These are phyloP conservation scores for Drosophila hamatofila DNA, from an alignment of 2,888 invertebrate genomes.

Conservation along the genomic window DNA sequence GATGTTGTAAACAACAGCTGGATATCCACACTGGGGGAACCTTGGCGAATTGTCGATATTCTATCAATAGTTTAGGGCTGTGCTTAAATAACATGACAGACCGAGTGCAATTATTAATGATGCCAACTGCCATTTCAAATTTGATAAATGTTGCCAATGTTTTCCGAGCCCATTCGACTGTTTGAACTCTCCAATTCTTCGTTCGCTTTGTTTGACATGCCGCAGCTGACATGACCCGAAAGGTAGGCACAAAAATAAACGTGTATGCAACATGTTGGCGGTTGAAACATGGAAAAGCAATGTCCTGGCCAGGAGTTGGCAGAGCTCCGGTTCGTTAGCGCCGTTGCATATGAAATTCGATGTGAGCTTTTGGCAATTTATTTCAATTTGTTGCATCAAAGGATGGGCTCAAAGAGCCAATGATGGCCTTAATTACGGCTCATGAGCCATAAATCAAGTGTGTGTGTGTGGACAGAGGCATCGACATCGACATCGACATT, in stretches of 20 bases:
- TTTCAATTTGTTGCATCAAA: conserved; percentile 62
- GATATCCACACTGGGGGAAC: background rate
- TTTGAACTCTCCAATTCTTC: background rate
- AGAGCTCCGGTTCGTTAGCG: conserved; percentile 42
- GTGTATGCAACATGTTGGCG: conserved; percentile 31
- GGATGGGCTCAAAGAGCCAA: conserved; percentile 34
- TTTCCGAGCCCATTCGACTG: conserved; percentile 2
- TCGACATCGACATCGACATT: background rate
- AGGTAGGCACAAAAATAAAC: conserved; percentile 23
- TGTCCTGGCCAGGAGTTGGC: background rate
- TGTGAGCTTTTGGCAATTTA: conserved; percentile 57
- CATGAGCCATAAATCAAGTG: conserved; percentile 56
- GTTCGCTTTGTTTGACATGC: conserved; percentile 23
- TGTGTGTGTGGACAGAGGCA: conserved; percentile 2
- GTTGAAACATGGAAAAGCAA: background rate
- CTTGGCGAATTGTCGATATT: conserved; percentile 25
- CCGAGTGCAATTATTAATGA: conserved; percentile 62
- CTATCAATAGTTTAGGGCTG: conserved; percentile 58
- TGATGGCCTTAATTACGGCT: conserved; percentile 50
- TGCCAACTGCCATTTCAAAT: conserved; percentile 37
- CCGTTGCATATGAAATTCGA: conserved; percentile 48
- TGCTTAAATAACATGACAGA: conserved; percentile 61
- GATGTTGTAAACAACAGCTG: conserved; percentile 22
- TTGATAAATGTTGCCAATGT: conserved; percentile 49
- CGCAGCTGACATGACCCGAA: conserved; percentile 15